phyloP scores from a whole-genome alignment of 2,113 vertebrate genomes.

The Xyrauchen texanus region DNA sequence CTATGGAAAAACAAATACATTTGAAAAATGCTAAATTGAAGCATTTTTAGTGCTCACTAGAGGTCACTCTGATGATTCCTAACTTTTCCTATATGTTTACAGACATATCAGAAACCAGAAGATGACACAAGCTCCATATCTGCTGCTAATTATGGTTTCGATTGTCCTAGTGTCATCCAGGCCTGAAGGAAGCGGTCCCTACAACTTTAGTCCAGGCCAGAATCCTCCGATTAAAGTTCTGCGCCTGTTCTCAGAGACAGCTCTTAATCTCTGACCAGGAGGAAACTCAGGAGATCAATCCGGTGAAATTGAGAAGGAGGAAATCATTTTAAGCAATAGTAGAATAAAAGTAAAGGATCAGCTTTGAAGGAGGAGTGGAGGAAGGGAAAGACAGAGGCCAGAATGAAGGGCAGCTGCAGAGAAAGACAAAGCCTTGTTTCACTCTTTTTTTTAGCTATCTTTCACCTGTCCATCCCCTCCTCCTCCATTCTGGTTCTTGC shows the following conservation, averaged over 20 bases:
- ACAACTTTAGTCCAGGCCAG: not conserved
- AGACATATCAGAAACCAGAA: not conserved
- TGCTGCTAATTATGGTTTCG: constrained; percentile 1
- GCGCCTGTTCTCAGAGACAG: no score
- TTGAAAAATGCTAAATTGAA: no score
- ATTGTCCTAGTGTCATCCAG: not conserved
- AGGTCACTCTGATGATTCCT: no score
- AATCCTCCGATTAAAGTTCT: no score
- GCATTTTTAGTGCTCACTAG: no score
- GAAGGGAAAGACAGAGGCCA: constrained; percentile 29
- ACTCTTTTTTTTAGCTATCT: constrained; percentile 57
- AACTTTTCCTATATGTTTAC: not conserved
- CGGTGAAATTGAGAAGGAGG: not conserved
- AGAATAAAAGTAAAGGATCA: constrained; percentile 12
- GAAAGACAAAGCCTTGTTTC: constrained; percentile 60
- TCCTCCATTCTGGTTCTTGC: constrained; percentile 89
- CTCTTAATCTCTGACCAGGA: no score
- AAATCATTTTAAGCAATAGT: not conserved
- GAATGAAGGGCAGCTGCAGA: constrained; percentile 45
- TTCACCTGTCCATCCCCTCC: constrained; percentile 93
- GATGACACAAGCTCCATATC: not conserved
- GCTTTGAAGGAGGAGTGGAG: constrained; percentile 59
- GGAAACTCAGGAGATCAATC: no score
- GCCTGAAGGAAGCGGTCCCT: no score
- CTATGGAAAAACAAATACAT: not conserved